Evolutionary conservation across 2,797 vertebrate genomes (phyloP), one percentile per base, ranked within the genome.

Genomic region (Hylomyscus alleni): DNA sequence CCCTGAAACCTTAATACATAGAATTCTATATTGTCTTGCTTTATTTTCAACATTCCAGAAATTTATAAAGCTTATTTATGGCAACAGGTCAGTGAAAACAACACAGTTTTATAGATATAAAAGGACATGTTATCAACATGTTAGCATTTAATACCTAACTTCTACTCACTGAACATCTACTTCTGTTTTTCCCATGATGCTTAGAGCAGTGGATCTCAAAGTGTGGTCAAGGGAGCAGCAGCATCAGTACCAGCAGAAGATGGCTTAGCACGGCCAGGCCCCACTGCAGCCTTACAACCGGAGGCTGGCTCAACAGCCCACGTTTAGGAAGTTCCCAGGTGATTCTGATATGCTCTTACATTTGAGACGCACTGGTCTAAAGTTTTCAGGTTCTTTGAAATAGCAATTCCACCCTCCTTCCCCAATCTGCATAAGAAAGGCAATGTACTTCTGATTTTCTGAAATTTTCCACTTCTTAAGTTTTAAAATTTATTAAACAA

Each of bases 371-470:
- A 94, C 8, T 65, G 6, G 20, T 1, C 84, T 17, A 92, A 95
- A 95, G 62, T 92, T 34, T 87, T 40, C 92, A 72, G 26, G 95
- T 89, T 73, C 62, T 44, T 93, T 44, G 24, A n/a, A 90, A 77
- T 87, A 85, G 6, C 60, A 34, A 82, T 93, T 24, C 60, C 44
- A 85, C 62, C 82, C 58, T 86, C 58, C 69, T 31, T 26, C 75
- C 67, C 24, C 3, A 44, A 82, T 67, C 56, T 95, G 10, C 91
- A 65, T 20, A 52, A 58, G 17, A 93, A 87, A 89, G 40, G 93
- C 97, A 85, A 82, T 83, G 40, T 75, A 90, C 13, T 97, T 95
- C n/a, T 77, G 72, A 95, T 65, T 82, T 76, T 90, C 50, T 95
- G 34, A 86, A 95, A 77, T 44, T 75, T 15, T 20, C 15, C 20